phyloP scores from a whole-genome alignment of 2,888 invertebrate species.

The Sussaba pulchella region DNA sequence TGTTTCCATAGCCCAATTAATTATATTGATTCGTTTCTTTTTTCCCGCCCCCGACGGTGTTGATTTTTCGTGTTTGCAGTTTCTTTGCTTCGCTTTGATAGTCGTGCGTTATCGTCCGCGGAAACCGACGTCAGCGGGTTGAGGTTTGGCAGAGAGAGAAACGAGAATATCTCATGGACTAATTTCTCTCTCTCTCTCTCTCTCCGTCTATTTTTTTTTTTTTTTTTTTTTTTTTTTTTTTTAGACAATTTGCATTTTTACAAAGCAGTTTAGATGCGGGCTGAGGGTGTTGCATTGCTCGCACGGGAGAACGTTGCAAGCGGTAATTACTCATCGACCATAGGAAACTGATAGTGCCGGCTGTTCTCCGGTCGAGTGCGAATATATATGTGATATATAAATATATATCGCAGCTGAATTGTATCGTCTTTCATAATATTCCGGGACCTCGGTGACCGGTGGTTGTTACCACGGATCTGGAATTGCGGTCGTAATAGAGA shows the following conservation, averaged over 20 bases:
- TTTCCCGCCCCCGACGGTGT: neutral
- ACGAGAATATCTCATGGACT: neutral
- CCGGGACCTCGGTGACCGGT: constrained; percentile 6
- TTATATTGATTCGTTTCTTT: neutral
- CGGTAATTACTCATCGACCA: constrained; percentile 58
- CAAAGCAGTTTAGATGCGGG: neutral
- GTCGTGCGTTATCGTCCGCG: constrained; percentile 6
- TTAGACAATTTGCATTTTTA: constrained; percentile 9
- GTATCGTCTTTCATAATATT: constrained; percentile 23
- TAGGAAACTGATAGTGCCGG: constrained; percentile 21
- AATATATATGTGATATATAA: constrained; percentile 19
- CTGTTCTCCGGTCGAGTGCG: constrained; percentile 11
- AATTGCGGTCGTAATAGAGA: constrained; percentile 45
- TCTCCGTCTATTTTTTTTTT: neutral
- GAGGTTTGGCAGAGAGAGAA: neutral
- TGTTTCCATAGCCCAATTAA: constrained; percentile 8
- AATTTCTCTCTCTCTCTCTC: neutral
- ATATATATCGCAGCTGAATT: neutral
- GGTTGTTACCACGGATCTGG: constrained; percentile 9
- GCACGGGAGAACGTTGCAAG: constrained; percentile 1
- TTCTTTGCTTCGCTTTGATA: neutral
- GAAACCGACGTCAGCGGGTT: neutral
- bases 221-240: neutral
- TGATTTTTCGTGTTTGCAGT: neutral
- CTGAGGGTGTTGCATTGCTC: neutral